A percentile compares a stretch with the other conserved stretches of the same genome.
Conservation (phyloP, 2,113 vertebrate genomes). For the Semicossyphus pulcher region DNA sequence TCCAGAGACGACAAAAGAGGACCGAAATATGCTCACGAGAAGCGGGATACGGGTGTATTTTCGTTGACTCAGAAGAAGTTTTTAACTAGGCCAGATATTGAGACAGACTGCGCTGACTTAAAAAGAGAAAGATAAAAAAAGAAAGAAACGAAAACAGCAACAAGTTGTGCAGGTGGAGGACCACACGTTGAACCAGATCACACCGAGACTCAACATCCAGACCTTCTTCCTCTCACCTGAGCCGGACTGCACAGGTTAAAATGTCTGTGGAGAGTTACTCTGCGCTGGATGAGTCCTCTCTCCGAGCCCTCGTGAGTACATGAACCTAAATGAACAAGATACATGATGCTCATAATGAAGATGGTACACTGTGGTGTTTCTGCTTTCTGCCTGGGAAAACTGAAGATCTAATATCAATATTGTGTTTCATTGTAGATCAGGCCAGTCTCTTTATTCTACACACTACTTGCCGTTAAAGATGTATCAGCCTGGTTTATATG, state of each 20-base stretch:
- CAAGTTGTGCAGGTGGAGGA: constrained; percentile 61
- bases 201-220: background rate
- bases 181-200: background rate
- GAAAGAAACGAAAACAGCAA: background rate
- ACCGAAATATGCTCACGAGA: constrained; percentile 15
- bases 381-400: background rate
- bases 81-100: background rate
- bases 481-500: background rate
- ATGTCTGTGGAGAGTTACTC: constrained; percentile 81
- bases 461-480: background rate
- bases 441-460: too few species aligned
- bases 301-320: constrained; percentile 80
- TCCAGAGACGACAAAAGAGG: background rate
- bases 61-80: background rate
- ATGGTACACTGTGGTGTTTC: background rate
- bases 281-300: constrained; percentile 79
- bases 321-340: background rate
- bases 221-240: constrained; percentile 49
- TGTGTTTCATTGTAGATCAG: too few species aligned
- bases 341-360: background rate
- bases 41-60: background rate
- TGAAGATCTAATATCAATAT: too few species aligned
- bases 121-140: background rate
- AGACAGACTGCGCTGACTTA: background rate
- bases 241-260: background rate